phyloP scores from a whole-genome alignment of 2,113 vertebrate species.

The Cichladusa arquata region DNA sequence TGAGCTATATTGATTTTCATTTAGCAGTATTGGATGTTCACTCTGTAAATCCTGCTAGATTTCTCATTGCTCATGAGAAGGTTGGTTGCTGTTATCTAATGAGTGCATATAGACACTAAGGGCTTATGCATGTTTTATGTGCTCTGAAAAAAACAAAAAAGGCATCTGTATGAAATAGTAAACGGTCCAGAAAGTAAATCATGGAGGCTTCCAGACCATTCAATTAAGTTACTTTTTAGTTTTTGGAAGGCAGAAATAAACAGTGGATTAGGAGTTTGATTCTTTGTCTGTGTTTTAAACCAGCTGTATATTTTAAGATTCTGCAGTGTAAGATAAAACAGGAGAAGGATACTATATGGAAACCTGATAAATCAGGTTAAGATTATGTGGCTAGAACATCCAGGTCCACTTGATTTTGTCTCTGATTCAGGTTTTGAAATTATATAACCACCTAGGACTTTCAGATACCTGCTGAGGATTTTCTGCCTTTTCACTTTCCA shows the following conservation, averaged over 20 bases:
- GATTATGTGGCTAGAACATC: background rate
- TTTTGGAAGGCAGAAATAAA: conserved; percentile 37
- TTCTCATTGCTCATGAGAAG: conserved; percentile 45
- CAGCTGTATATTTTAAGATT: background rate
- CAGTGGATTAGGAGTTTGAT: background rate
- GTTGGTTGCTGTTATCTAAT: conserved; percentile 63
- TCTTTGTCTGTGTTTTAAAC: background rate
- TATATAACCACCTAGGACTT: background rate
- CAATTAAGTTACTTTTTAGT: conserved; percentile 40
- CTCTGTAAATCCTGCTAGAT: conserved; percentile 34
- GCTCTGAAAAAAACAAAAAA: conserved; percentile 37
- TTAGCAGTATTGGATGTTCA: conserved; percentile 35
- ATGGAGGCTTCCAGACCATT: background rate
- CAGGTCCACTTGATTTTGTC: background rate
- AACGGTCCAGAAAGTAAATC: conserved; percentile 25
- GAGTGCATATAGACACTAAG: background rate
- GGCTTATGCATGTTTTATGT: conserved; percentile 63
- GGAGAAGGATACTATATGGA: background rate
- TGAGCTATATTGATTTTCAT: conserved; percentile 47
- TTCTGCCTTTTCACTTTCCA: background rate
- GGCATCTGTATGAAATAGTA: conserved; percentile 47
- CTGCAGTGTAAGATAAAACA: conserved; percentile 1
- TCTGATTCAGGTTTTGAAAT: background rate
- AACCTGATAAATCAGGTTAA: background rate
- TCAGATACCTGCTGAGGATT: background rate